Conservation (phyloP, 2,113 vertebrate genomes). For the Scomber scombrus region DNA sequence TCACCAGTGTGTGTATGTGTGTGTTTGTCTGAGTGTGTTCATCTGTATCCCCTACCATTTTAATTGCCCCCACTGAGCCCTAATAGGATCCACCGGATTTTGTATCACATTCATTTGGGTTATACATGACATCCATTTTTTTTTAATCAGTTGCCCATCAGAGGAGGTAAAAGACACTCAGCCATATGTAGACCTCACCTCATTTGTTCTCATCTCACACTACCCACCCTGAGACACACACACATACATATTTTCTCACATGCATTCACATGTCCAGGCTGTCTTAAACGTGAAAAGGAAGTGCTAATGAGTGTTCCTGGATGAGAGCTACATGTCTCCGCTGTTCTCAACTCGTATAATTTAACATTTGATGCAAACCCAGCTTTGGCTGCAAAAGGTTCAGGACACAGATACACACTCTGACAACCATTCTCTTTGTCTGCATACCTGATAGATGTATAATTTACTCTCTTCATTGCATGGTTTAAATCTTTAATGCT, state of each 20-base stretch:
- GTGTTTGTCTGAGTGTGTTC: slow-evolving; percentile 33
- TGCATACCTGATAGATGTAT: neutral
- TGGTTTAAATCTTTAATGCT: neutral
- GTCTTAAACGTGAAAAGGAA: slow-evolving; percentile 13
- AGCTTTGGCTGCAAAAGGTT: neutral
- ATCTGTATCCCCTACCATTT: slow-evolving; percentile 45
- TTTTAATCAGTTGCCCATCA: neutral
- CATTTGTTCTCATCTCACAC: slow-evolving; percentile 18
- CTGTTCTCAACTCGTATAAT: neutral
- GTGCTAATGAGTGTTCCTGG: slow-evolving; percentile 36
- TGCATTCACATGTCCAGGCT: neutral
- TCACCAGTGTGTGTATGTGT: no score
- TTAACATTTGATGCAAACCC: neutral
- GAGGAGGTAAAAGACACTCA: neutral
- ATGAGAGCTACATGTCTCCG: neutral
- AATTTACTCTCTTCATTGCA: neutral
- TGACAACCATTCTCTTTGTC: neutral
- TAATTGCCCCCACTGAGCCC: slow-evolving; percentile 64
- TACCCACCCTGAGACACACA: neutral
- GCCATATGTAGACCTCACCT: neutral
- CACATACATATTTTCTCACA: slow-evolving; percentile 9
- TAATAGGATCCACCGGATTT: slow-evolving; percentile 6
- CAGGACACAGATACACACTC: neutral
- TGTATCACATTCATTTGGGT: slow-evolving; percentile 1
- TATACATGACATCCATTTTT: neutral